Conservation (phyloP, 2,888 invertebrate species). For the Herminia tarsipennalis region DNA sequence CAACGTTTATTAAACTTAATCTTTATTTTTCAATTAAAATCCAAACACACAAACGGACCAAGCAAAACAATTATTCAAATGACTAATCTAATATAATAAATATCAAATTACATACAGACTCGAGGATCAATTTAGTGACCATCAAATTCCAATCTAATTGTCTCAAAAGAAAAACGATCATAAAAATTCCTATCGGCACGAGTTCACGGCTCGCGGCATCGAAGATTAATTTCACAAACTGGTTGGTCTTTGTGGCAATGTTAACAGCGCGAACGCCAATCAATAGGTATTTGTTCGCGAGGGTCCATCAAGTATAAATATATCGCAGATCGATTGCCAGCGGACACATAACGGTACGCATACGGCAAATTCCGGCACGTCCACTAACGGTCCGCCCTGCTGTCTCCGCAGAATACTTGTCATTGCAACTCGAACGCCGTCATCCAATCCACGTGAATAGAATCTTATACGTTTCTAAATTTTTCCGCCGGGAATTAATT, state of each 20-base stretch:
- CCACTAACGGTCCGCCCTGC: constrained; percentile 68
- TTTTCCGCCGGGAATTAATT: too few species aligned
- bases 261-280: constrained; percentile 41
- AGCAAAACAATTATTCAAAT: constrained; percentile 11
- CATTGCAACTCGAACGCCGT: constrained; percentile 56
- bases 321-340: constrained; percentile 35
- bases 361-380: constrained; percentile 68
- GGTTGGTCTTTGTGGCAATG: constrained; percentile 52
- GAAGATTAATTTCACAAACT: constrained; percentile 49
- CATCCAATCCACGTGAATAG: constrained; percentile 56
- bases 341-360: constrained; percentile 60
- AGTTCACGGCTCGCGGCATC: constrained; percentile 27
- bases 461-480: constrained; percentile 52
- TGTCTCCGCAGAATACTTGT: constrained; percentile 61
- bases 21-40: too few species aligned
- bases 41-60: too few species aligned
- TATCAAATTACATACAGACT: constrained; percentile 6
- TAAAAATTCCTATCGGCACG: constrained; percentile 37
- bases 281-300: constrained; percentile 44
- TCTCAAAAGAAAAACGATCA: constrained; percentile 28
- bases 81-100: constrained; percentile 7
- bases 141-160: constrained; percentile 34
- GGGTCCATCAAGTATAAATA: constrained; percentile 40
- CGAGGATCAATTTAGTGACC: constrained; percentile 13
- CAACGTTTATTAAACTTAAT: too few species aligned